Percentiles rank a stretch among this genome's conserved stretches.
Evolutionary conservation across 64 coral and sea anemone genomes (phyloP).

Genomic region (Pachyseris speciosa): DNA sequence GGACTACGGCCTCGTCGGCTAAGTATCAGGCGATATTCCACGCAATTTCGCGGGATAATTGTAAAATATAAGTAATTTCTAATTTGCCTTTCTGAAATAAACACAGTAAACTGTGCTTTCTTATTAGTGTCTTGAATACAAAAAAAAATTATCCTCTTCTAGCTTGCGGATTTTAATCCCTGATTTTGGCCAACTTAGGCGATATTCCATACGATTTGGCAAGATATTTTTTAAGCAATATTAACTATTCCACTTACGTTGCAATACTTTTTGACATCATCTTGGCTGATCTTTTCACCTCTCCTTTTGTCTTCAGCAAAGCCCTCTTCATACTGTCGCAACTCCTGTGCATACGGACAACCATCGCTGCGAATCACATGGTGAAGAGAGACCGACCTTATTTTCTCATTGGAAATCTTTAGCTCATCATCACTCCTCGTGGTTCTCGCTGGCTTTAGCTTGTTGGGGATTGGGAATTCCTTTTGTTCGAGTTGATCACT

Average conservation of each 20-base stretch:
- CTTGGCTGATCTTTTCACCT: background rate
- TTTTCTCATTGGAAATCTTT: constrained; percentile 50
- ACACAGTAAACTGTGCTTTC: no score
- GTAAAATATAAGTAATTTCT: no score
- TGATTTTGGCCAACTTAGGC: no score
- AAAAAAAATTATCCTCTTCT: no score
- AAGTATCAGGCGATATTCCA: no score
- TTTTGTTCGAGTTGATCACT: constrained; percentile 73
- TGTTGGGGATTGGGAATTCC: constrained; percentile 89
- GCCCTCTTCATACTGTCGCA: constrained; percentile 57
- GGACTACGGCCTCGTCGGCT: no score
- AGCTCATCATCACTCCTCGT: constrained; percentile 63
- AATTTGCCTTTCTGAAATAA: no score
- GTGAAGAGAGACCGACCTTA: constrained; percentile 77
- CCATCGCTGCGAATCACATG: constrained; percentile 68
- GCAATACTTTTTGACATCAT: constrained; percentile 60
- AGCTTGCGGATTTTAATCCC: no score
- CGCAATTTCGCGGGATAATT: no score
- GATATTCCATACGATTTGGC: no score
- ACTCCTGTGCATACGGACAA: constrained; percentile 43
- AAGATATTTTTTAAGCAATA: no score
- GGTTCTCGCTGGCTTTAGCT: constrained; percentile 48
- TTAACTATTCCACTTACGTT: constrained; percentile 54
- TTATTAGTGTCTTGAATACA: no score
- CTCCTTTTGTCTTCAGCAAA: constrained; percentile 40